Percentiles rank a stretch among this genome's conserved stretches.
phyloP scores from a whole-genome alignment of 2,113 vertebrate species.

The Todiramphus chloris region DNA sequence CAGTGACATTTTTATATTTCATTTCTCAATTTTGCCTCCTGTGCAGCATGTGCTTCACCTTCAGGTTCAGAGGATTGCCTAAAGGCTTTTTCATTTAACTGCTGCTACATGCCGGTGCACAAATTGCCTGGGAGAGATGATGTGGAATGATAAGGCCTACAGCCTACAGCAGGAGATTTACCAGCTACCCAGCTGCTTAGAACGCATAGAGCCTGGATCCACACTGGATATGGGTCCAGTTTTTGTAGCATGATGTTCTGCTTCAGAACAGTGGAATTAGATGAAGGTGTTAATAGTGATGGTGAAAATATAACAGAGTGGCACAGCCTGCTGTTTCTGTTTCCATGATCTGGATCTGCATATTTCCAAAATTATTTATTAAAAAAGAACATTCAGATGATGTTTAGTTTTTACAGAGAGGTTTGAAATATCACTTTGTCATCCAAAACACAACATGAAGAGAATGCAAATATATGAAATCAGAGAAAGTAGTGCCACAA shows the following conservation, averaged over 20 bases:
- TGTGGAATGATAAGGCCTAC: background rate
- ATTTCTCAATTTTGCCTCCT: slow-evolving; percentile 23
- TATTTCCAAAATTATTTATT: background rate
- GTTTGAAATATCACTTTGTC: background rate
- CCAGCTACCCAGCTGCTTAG: background rate
- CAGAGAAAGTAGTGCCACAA: background rate
- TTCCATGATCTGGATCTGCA: background rate
- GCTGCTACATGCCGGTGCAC: slow-evolving; percentile 27
- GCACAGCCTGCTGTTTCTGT: background rate
- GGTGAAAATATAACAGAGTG: background rate
- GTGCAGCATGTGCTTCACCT: slow-evolving; percentile 15
- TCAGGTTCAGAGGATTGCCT: background rate
- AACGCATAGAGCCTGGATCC: background rate
- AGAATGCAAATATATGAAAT: background rate
- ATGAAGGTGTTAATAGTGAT: background rate
- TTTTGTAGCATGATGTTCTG: background rate
- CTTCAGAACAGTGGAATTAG: background rate
- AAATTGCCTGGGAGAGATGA: slow-evolving; percentile 33
- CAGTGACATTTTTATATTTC: slow-evolving; percentile 55
- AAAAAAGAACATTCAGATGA: background rate
- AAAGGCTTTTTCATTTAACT: slow-evolving; percentile 43
- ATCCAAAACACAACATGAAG: background rate
- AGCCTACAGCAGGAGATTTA: slow-evolving; percentile 1
- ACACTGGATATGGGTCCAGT: background rate
- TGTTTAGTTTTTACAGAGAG: background rate